Conservation (phyloP, 37 sponge, comb jelly and placozoan species). For the Trichoplax adhaerens region DNA sequence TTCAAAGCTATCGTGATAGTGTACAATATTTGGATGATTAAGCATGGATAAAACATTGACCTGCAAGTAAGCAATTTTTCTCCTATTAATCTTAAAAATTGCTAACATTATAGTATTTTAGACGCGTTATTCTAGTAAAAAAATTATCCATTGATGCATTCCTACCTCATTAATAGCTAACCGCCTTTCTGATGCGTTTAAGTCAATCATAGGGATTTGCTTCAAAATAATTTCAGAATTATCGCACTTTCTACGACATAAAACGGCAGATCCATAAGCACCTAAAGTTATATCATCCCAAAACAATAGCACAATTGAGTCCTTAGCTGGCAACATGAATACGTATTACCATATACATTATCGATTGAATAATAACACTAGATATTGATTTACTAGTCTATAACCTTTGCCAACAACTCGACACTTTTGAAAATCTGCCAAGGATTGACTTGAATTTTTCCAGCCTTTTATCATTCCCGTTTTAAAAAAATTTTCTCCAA, state of each 20-base stretch:
- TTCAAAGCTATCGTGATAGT: conserved; percentile 93
- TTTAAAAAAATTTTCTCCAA: conserved; percentile 41
- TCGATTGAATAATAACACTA: no score
- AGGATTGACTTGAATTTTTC: conserved; percentile 18
- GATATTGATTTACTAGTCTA: no score
- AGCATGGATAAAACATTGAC: conserved; percentile 63
- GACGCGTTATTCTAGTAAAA: background rate
- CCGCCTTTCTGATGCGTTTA: conserved; percentile 49
- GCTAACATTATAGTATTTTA: no score
- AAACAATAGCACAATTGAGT: no score
- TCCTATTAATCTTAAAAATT: background rate
- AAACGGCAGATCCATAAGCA: conserved; percentile 85
- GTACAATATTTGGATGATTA: conserved; percentile 93
- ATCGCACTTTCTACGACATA: conserved; percentile 83
- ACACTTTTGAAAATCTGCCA: conserved; percentile 60
- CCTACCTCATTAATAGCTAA: conserved; percentile 66
- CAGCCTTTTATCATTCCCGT: conserved; percentile 47
- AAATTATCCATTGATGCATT: background rate
- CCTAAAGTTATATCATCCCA: conserved; percentile 17
- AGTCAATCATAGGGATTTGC: conserved; percentile 79
- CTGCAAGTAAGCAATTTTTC: conserved; percentile 13
- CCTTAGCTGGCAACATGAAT: no score
- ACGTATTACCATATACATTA: no score
- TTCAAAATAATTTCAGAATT: conserved; percentile 84
- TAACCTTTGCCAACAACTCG: conserved; percentile 49